Conservation (phyloP, 2,113 vertebrate species). For the Cygnus atratus region DNA sequence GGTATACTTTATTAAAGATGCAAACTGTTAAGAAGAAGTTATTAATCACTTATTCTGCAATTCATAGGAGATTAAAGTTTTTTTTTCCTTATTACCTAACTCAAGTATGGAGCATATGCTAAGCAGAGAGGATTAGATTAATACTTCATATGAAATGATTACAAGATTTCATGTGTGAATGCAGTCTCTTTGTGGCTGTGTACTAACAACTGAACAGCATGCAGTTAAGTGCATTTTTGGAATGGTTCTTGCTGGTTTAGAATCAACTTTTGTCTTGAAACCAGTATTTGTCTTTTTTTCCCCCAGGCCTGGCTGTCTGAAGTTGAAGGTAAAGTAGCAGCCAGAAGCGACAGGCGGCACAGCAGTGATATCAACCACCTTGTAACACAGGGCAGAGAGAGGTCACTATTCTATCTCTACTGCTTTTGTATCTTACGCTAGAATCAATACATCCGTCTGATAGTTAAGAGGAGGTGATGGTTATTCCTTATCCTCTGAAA, state of each 20-base stretch:
- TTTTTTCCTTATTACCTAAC: not conserved
- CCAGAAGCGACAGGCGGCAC: slow-evolving; percentile 88
- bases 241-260: not conserved
- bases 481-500: not conserved
- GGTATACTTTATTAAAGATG: not conserved
- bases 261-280: not conserved
- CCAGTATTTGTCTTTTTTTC: not conserved
- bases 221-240: not conserved
- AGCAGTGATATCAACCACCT: slow-evolving; percentile 97
- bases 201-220: not conserved
- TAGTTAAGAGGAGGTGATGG: not conserved
- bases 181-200: not conserved
- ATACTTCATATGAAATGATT: not conserved
- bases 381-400: slow-evolving; percentile 95
- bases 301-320: slow-evolving; percentile 92
- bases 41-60: not conserved
- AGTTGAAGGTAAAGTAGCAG: slow-evolving; percentile 94
- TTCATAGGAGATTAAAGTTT: not conserved
- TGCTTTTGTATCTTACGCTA: not conserved
- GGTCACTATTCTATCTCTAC: slow-evolving; percentile 76
- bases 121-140: not conserved
- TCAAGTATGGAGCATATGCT: not conserved
- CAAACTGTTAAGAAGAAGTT: not conserved
- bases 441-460: not conserved
- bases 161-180: not conserved